Evolutionary conservation across 1,140 invertebrate genomes (phyloP).

Genomic region (Ostrea edulis): DNA sequence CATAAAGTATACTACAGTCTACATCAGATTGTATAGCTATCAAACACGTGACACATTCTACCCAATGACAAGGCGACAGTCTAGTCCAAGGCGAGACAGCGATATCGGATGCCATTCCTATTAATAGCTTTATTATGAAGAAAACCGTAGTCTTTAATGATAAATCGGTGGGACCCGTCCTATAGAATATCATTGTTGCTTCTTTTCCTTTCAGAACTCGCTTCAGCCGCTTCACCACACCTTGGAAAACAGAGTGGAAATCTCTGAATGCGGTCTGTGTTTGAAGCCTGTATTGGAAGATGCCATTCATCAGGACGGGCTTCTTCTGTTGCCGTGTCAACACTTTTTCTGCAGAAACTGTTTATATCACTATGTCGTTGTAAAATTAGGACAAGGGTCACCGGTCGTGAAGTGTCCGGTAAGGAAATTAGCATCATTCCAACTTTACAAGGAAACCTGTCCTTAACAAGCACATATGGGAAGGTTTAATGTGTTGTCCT

Average conservation of each 20-base stretch:
- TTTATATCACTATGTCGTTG: not conserved
- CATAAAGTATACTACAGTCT: too few species aligned
- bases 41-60: too few species aligned
- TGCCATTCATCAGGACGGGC: not conserved
- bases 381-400: not conserved
- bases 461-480: not conserved
- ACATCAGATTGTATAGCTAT: too few species aligned
- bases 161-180: too few species aligned
- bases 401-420: not conserved
- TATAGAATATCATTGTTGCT: not conserved
- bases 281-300: not conserved
- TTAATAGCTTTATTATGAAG: too few species aligned
- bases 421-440: not conserved
- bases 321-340: not conserved
- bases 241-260: not conserved
- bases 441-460: too few species aligned
- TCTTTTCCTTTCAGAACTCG: not conserved
- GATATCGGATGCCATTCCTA: too few species aligned
- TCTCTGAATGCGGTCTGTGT: not conserved
- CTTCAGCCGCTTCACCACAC: too few species aligned
- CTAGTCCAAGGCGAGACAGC: too few species aligned
- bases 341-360: conserved; percentile 10
- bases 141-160: too few species aligned
- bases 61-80: too few species aligned
- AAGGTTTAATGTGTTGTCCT: too few species aligned